phyloP scores from a whole-genome alignment of 1,140 invertebrate genomes.

The Papilio glaucus region DNA sequence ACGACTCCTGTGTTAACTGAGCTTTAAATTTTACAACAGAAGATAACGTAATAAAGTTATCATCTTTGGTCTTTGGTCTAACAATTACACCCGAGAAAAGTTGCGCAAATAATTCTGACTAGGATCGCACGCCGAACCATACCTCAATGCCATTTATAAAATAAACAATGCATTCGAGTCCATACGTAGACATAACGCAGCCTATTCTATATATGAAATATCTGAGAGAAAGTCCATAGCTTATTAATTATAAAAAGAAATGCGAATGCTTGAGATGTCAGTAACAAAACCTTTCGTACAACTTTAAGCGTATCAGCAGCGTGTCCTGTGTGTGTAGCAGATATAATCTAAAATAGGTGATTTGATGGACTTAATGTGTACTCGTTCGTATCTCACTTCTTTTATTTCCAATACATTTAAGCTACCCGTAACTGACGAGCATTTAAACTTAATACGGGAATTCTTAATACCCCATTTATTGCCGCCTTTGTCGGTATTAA shows the following conservation, averaged over 20 bases:
- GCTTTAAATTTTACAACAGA: neutral
- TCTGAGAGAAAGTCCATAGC: neutral
- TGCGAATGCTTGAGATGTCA: neutral
- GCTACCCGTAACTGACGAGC: no score
- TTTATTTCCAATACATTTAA: no score
- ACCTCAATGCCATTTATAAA: neutral
- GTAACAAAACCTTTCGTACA: neutral
- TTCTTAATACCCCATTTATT: no score
- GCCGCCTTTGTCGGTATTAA: no score
- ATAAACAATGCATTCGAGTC: neutral
- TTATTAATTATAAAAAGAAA: slow-evolving; percentile 9
- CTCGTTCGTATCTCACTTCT: no score
- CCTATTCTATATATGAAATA: slow-evolving; percentile 1
- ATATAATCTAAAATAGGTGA: no score
- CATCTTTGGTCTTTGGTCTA: neutral
- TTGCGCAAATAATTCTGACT: neutral
- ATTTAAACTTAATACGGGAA: no score
- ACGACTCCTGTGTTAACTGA: neutral
- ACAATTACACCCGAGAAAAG: neutral
- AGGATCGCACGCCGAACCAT: neutral
- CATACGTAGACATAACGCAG: neutral
- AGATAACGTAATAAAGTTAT: neutral
- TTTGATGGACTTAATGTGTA: neutral
- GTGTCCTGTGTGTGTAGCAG: no score
- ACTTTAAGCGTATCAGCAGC: no score